Base-by-base conservation (phyloP, 92 coral and sea anemone genomes). In the Zoanthus gigantus region DNA sequence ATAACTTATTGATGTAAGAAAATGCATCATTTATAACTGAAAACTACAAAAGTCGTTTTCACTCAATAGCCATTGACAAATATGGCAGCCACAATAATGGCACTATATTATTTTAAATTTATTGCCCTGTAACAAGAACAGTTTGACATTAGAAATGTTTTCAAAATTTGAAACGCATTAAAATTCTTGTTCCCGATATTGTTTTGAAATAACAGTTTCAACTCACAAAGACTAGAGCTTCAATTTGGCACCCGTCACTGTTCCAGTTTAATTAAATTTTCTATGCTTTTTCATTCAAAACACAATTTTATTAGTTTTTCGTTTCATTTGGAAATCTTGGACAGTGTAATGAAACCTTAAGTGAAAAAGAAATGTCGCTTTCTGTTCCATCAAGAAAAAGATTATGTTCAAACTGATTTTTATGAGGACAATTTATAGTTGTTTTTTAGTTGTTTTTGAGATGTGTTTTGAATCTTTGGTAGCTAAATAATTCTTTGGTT, bases 121-220 rank as follows among this genome's bases (percentile, higher is more conserved):
- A 37, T 37, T 37, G 42, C 2, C 42, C 4, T 37, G 42, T 37
- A 37, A 37, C 42, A 37, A 37, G 42, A 37, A 37, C 1, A 37
- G 42, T 37, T 37, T 37, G 42, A 37, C 42, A 2, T 37, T 37
- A 37, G 1, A 37, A 37, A 37, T 37, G 42, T 37, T 37, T 37
- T 37, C 42, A 58, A 58, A 18, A 42, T 71, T 37, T 37, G 78
- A 74, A 44, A 23, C 50, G 47, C 78, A 42, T 16, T 74, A 54
- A 45, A 74, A 45, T 45, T 52, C 29, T 52, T 45, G 12, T 52
- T 76, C 47, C 80, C 63, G 45, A 63, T 37, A 37, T 18, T 76
- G 80, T 76, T 76, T 76, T 76, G 0, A 76, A 76, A 76, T 76
- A 76, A 50, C 80, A 76, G 52, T 32, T 47, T 4, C 12, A 76